phyloP scores from a whole-genome alignment of 30 jellyfish, hydroid and myxozoan species.

The Pelagia noctiluca region DNA sequence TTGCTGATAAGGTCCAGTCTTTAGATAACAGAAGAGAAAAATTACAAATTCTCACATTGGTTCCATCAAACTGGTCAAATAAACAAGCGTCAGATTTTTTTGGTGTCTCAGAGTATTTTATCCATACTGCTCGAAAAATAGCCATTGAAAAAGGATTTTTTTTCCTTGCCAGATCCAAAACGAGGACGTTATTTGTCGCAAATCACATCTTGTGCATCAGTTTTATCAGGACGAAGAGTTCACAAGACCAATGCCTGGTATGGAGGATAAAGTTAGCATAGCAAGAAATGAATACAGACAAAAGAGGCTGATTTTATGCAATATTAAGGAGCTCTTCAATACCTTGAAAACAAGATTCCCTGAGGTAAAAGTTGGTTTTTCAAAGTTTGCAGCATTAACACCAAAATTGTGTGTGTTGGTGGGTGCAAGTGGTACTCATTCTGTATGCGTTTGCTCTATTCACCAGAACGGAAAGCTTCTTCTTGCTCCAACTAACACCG shows the following conservation, averaged over 20 bases:
- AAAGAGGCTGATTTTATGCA: too few relatives aligned
- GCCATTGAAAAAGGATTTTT: slow-evolving; percentile 17
- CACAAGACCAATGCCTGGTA: neutral
- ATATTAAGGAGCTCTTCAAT: neutral
- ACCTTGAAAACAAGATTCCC: neutral
- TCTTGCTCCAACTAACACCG: neutral
- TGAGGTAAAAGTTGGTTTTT: too few relatives aligned
- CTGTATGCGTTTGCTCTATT: slow-evolving; percentile 2
- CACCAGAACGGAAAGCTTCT: slow-evolving; percentile 10
- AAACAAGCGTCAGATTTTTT: neutral
- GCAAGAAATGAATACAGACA: neutral
- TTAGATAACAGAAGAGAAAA: neutral
- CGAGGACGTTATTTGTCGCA: neutral
- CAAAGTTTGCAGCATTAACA: neutral
- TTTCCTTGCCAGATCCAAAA: slow-evolving; percentile 12
- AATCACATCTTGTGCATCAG: neutral
- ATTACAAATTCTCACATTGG: neutral
- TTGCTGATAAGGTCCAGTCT: neutral
- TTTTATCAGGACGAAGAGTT: neutral
- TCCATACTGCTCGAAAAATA: slow-evolving; percentile 25
- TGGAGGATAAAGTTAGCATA: neutral
- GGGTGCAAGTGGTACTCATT: too few relatives aligned
- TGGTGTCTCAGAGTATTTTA: neutral
- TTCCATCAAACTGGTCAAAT: neutral
- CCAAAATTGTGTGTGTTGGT: neutral